A percentile compares a stretch with the other conserved stretches of the same genome.
Conservation (phyloP, 2,888 invertebrate genomes). For the Altica lythri region DNA sequence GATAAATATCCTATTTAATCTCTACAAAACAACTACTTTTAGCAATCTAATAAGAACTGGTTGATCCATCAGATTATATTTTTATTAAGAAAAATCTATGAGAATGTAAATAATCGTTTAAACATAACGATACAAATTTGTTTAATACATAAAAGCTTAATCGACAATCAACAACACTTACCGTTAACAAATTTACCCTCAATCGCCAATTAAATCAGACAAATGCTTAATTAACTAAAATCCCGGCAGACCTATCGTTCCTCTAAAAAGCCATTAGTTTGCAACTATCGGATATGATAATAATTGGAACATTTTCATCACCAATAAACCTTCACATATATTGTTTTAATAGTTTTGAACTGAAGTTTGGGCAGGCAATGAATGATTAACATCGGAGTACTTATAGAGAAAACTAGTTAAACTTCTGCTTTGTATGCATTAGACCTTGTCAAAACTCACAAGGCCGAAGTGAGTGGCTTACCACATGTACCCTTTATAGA, state of each 20-base stretch:
- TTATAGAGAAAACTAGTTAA: constrained; percentile 17
- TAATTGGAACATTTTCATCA: constrained; percentile 13
- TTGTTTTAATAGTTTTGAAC: constrained; percentile 10
- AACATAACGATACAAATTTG: too few species aligned
- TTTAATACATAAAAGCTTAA: too few species aligned
- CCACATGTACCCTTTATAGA: neutral
- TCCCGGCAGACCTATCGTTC: constrained; percentile 4
- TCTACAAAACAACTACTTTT: too few species aligned
- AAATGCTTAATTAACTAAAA: neutral
- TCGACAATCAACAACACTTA: too few species aligned
- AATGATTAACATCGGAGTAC: constrained; percentile 16
- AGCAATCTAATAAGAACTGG: too few species aligned
- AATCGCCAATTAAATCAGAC: constrained; percentile 9
- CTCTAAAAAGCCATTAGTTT: constrained; percentile 10
- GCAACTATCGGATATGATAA: constrained; percentile 7
- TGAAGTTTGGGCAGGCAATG: constrained; percentile 11
- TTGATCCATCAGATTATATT: too few species aligned
- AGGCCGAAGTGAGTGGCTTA: neutral
- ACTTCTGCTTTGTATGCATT: constrained; percentile 18
- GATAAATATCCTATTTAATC: too few species aligned
- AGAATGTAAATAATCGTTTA: too few species aligned
- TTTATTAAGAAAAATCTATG: too few species aligned
- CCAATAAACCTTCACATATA: constrained; percentile 13
- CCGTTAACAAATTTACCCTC: too few species aligned
- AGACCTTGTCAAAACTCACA: constrained; percentile 7